Evolutionary conservation across 2,113 vertebrate genomes (phyloP), one percentile per base, ranked within the genome.

Genomic region (Oncorhynchus mykiss): DNA sequence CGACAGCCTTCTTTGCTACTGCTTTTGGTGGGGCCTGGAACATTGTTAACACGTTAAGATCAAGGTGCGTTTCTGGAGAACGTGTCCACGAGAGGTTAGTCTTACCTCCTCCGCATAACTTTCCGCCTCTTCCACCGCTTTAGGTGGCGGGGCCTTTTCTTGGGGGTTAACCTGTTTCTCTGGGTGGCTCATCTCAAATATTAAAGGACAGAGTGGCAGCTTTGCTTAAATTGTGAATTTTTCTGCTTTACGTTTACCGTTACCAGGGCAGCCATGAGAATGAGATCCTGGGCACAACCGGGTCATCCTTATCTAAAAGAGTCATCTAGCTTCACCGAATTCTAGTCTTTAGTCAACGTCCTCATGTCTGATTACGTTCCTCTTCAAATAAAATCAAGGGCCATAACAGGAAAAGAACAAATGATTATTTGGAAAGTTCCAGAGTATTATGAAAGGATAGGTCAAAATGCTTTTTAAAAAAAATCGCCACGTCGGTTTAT

Each of bases 101-200:
- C 0, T 12, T 0, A 45, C 94, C 92, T 95, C 95, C n/a, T 96
- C 95, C 71, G 85, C 95, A 25, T 27, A 2, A 27, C 27, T 3
- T 27, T 93, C 90, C 69, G 97, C 96, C 5, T 98, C 96, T 68
- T 97, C 96, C 0, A 98, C 93, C 7, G 97, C 92, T 85, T 97
- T 96, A 0, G 95, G 94, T 1, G 96, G 96, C 49, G 94, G 94
- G 11, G 95, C 94, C 86, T 95, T 92, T 88, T 98, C 90, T 98
- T 98, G 51, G 91, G 93, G 93, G 0, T 91, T 91, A 0, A 84
- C 75, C 77, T 94, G 94, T 59, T 94, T 95, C 83, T 94, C 96
- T 60, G 93, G 6, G 34, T 34, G 34, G 6, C 6, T 7, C 1
- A 34, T 34, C 0, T 31, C 0, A 5, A 31, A 5, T 31, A 5